Evolutionary conservation across 2,113 vertebrate species (phyloP).

Genomic region (Platichthys stellatus): DNA sequence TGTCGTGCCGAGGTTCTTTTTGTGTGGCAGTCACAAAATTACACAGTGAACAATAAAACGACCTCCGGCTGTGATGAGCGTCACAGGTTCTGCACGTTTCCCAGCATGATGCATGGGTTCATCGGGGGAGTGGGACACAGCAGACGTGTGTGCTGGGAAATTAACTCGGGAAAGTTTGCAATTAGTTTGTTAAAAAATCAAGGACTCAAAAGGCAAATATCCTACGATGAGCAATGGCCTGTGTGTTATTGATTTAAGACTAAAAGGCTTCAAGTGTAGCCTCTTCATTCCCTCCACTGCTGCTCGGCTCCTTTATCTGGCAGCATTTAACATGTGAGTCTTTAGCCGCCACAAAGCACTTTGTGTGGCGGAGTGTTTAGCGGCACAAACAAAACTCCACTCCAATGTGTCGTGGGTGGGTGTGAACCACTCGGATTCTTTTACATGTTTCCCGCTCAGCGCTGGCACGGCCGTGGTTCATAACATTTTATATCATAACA

Average conservation of each 20-base stretch:
- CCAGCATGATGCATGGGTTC: constrained; percentile 12
- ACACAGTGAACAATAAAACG: constrained; percentile 51
- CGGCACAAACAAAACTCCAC: not conserved
- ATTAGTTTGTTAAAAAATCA: constrained; percentile 8
- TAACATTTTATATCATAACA: not conserved
- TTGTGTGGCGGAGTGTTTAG: not conserved
- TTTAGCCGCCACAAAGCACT: constrained; percentile 4
- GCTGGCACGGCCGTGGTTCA: not conserved
- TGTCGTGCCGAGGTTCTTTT: constrained; percentile 22
- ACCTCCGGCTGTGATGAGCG: constrained; percentile 26
- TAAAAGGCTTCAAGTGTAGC: not conserved
- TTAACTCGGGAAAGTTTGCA: constrained; percentile 14
- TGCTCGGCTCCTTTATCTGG: not conserved
- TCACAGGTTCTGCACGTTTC: constrained; percentile 28
- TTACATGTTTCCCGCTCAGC: not conserved
- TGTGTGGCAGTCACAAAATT: constrained; percentile 37
- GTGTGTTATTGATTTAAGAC: constrained; percentile 23
- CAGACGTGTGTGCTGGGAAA: constrained; percentile 16
- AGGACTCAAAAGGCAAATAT: not conserved
- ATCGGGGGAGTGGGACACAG: not conserved
- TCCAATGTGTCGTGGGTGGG: constrained; percentile 8
- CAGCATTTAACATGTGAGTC: not conserved
- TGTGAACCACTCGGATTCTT: constrained; percentile 6
- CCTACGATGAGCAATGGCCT: not conserved
- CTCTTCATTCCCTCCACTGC: not conserved